phyloP scores from a whole-genome alignment of 2,797 vertebrate genomes.

The Acestrorhynchus altus region DNA sequence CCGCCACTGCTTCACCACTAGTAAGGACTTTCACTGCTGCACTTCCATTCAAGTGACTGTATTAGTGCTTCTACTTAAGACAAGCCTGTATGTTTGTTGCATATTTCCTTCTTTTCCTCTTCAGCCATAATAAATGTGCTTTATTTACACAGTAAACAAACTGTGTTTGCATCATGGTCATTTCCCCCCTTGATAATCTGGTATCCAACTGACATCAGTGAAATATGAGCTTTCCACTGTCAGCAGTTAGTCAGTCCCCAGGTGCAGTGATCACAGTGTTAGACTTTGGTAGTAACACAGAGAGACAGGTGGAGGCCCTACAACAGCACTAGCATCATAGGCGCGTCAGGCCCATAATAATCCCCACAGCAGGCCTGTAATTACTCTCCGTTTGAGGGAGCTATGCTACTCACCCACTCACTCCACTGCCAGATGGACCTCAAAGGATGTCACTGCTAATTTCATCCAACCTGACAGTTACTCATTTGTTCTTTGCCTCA shows the following conservation, averaged over 20 bases:
- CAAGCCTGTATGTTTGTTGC: not conserved
- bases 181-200: not conserved
- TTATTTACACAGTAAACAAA: slow-evolving; percentile 7
- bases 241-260: slow-evolving; percentile 39
- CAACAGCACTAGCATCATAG: slow-evolving; percentile 30
- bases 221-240: slow-evolving; percentile 39
- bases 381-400: slow-evolving; percentile 55
- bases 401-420: slow-evolving; percentile 48
- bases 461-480: slow-evolving; percentile 77
- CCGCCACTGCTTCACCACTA: slow-evolving; percentile 98
- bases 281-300: slow-evolving; percentile 34
- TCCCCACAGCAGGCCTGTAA: slow-evolving; percentile 59
- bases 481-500: slow-evolving; percentile 72
- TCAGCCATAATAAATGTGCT: not conserved
- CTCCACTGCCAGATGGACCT: slow-evolving; percentile 78
- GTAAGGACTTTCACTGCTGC: slow-evolving; percentile 75
- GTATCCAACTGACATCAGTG: slow-evolving; percentile 29
- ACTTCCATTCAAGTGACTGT: not conserved
- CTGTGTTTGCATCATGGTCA: not conserved
- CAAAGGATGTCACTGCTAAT: slow-evolving; percentile 76
- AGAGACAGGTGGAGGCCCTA: slow-evolving; percentile 48
- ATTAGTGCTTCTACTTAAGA: not conserved
- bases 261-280: slow-evolving; percentile 29
- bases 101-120: not conserved
- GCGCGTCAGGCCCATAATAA: slow-evolving; percentile 60